Evolutionary conservation across 2,113 vertebrate species (phyloP).

Genomic region (Chlamydotis undulata): DNA sequence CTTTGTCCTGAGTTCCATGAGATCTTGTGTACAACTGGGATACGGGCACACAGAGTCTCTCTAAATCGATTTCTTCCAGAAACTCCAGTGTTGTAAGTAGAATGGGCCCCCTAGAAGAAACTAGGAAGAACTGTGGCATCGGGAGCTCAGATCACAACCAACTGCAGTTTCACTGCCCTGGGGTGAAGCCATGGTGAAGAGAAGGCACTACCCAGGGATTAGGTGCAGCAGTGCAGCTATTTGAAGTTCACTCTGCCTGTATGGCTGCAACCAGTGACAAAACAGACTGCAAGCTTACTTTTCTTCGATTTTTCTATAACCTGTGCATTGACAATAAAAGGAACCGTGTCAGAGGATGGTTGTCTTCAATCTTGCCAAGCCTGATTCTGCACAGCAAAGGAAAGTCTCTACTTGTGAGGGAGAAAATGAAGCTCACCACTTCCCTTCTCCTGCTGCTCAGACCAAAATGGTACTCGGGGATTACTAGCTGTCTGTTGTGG

Average conservation of each 20-base stretch:
- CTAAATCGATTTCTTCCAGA: background rate
- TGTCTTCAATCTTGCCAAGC: background rate
- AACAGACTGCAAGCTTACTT: background rate
- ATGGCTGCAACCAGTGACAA: background rate
- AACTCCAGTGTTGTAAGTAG: background rate
- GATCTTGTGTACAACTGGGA: background rate
- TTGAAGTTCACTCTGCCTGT: background rate
- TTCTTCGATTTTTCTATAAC: background rate
- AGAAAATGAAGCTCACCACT: background rate
- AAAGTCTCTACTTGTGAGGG: background rate
- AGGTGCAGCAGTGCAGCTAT: background rate
- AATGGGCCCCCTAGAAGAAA: background rate
- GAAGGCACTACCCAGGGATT: background rate
- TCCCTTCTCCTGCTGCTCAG: background rate
- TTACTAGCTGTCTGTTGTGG: background rate
- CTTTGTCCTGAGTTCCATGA: background rate
- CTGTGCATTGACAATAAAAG: background rate
- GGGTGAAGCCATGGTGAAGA: background rate
- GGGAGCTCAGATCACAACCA: background rate
- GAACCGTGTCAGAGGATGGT: background rate
- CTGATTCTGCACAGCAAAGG: background rate
- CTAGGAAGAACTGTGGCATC: background rate
- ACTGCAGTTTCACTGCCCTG: background rate
- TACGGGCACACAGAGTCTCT: accelerated
- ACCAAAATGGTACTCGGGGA: background rate